A percentile compares a stretch with the other conserved stretches of the same genome.
Conservation (phyloP, 2,797 vertebrate genomes). For the Graptemys geographica region DNA sequence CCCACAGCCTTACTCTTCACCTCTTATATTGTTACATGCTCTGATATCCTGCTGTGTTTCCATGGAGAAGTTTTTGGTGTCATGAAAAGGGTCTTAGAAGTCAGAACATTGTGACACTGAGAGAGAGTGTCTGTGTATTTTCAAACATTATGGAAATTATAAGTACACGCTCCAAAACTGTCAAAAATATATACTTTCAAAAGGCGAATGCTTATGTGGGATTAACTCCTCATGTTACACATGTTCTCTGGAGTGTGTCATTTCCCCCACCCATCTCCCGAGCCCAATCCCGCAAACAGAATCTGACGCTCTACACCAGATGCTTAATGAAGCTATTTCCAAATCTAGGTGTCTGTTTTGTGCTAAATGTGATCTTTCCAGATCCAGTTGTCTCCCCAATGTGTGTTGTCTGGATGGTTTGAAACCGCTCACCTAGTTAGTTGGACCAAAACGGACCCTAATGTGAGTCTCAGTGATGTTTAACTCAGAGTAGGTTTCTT, state of each 20-base stretch:
- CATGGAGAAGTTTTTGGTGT: constrained; percentile 75
- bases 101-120: constrained; percentile 67
- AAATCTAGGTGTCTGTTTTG: constrained; percentile 62
- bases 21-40: constrained; percentile 70
- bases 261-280: constrained; percentile 62
- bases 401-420: constrained; percentile 62
- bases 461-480: not conserved
- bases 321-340: constrained; percentile 62
- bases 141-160: constrained; percentile 72
- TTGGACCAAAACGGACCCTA: not conserved
- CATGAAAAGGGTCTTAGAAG: constrained; percentile 69
- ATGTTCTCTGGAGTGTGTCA: constrained; percentile 64
- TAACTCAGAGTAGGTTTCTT: not conserved
- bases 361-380: constrained; percentile 31
- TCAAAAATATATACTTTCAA: constrained; percentile 72
- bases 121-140: constrained; percentile 72
- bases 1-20: constrained; percentile 79
- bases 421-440: constrained; percentile 62
- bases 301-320: constrained; percentile 67
- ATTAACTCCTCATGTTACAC: constrained; percentile 79
- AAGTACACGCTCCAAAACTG: constrained; percentile 64
- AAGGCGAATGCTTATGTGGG: constrained; percentile 73
- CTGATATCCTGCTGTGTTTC: constrained; percentile 75
- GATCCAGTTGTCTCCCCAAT: constrained; percentile 1
- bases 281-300: constrained; percentile 71